A percentile compares a stretch with the other conserved stretches of the same genome.
Conservation (phyloP, 1,140 invertebrate species). For the Babylonia areolata region DNA sequence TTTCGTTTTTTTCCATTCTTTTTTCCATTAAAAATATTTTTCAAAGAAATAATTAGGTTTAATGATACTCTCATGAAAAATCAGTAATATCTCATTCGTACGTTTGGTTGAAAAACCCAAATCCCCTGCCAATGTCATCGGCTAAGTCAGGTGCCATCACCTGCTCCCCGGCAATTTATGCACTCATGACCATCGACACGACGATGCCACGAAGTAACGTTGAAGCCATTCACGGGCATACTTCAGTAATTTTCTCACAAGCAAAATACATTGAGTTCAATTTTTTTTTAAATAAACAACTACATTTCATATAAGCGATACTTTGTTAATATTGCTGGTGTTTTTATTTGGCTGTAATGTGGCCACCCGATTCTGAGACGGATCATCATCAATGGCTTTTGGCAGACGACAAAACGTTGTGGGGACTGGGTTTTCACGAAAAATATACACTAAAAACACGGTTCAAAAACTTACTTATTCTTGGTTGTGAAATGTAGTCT, state of each 20-base stretch:
- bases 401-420: not conserved
- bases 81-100: too few relatives aligned
- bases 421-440: not conserved
- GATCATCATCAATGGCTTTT: not conserved
- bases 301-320: too few relatives aligned
- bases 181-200: constrained; percentile 23
- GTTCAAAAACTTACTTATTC: constrained; percentile 90
- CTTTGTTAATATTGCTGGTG: not conserved
- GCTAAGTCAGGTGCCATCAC: not conserved
- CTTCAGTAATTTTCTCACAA: not conserved
- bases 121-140: not conserved
- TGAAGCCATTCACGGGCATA: not conserved
- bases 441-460: not conserved
- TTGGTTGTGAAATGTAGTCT: constrained; percentile 98
- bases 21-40: too few relatives aligned
- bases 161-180: constrained; percentile 27
- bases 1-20: too few relatives aligned
- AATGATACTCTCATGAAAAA: too few relatives aligned
- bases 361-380: not conserved
- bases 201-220: not conserved
- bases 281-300: too few relatives aligned
- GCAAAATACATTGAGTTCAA: not conserved
- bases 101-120: too few relatives aligned
- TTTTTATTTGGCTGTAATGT: not conserved
- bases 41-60: too few relatives aligned